Conservation (phyloP, 2,113 vertebrate genomes). For the Melanerpes formicivorus region DNA sequence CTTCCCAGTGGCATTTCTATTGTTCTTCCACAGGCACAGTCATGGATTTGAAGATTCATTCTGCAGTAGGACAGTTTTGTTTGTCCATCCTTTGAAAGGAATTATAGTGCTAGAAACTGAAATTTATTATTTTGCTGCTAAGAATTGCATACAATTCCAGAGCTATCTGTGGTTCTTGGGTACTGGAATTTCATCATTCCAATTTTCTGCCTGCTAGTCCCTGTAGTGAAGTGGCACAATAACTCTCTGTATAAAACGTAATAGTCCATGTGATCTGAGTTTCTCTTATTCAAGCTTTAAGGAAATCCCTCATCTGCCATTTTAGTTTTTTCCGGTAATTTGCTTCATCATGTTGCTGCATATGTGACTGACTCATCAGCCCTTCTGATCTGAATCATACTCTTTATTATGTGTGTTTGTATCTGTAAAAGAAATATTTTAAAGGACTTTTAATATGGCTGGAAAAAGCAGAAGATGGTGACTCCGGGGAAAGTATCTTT, state of each 20-base stretch:
- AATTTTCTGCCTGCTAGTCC: background rate
- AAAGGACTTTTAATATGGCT: background rate
- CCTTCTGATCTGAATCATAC: background rate
- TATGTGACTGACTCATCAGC: background rate
- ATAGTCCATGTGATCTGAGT: background rate
- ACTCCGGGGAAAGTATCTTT: conserved; percentile 15
- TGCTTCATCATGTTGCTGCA: background rate
- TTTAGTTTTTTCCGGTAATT: background rate
- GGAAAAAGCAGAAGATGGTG: background rate
- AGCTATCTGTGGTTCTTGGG: background rate
- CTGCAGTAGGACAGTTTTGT: background rate
- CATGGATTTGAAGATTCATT: background rate
- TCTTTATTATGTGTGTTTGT: background rate
- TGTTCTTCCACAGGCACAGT: background rate
- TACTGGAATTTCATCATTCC: background rate
- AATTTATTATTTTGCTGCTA: background rate
- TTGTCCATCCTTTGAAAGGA: background rate
- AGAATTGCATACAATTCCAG: background rate
- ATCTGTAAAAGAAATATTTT: conserved; percentile 7
- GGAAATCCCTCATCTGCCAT: background rate
- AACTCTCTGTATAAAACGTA: background rate
- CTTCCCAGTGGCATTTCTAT: background rate
- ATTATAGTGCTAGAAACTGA: background rate
- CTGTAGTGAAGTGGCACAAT: background rate
- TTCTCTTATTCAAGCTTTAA: background rate